These are phyloP conservation scores for Semnornis frantzii DNA, from an alignment of 2,113 vertebrate species.

Conservation along the genomic window DNA sequence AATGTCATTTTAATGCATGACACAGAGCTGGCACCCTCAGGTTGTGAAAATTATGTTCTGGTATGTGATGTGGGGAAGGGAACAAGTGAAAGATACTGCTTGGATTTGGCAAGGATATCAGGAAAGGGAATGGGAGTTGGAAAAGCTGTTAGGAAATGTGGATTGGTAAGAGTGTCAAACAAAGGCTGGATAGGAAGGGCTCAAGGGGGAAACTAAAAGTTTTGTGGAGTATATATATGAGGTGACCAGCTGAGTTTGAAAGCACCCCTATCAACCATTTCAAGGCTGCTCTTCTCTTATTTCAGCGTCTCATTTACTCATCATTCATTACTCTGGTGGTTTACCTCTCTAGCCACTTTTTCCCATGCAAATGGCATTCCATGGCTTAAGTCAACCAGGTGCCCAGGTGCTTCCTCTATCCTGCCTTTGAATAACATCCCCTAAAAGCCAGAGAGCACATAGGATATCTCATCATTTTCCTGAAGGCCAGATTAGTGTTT, in stretches of 20 bases:
- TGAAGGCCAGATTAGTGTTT: slow-evolving; percentile 1
- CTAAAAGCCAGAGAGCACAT: slow-evolving; percentile 20
- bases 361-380: slow-evolving; percentile 45
- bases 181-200: slow-evolving; percentile 34
- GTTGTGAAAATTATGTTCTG: slow-evolving; percentile 59
- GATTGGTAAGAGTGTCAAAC: slow-evolving; percentile 54
- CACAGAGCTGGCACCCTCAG: slow-evolving; percentile 48
- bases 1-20: slow-evolving; percentile 61
- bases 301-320: background rate
- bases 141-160: slow-evolving; percentile 66
- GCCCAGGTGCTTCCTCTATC: slow-evolving; percentile 46
- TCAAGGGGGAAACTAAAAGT: slow-evolving; percentile 42
- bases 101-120: slow-evolving; percentile 56
- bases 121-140: slow-evolving; percentile 53
- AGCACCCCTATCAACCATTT: slow-evolving; percentile 58
- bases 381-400: slow-evolving; percentile 35
- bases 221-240: slow-evolving; percentile 57
- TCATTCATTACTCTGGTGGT: slow-evolving; percentile 25
- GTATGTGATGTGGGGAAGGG: slow-evolving; percentile 53
- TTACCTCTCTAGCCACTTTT: slow-evolving; percentile 37
- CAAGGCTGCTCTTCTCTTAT: slow-evolving; percentile 30
- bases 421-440: slow-evolving; percentile 15
- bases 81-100: slow-evolving; percentile 51
- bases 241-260: slow-evolving; percentile 28
- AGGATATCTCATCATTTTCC: slow-evolving; percentile 37